Conservation (phyloP, 2,888 invertebrate genomes). For the Operophtera brumata region DNA sequence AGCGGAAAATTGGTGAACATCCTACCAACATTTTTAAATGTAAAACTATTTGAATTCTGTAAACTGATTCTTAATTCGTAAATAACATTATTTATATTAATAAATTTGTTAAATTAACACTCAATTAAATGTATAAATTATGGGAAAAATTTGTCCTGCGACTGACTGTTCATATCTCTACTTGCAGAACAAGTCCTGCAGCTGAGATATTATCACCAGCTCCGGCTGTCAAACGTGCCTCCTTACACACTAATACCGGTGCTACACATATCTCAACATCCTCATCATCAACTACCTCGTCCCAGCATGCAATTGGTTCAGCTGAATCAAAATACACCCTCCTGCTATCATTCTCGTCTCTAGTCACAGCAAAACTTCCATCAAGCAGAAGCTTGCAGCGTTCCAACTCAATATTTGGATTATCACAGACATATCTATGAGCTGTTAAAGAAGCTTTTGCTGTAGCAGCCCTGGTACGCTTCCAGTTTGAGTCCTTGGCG, state of each 20-base stretch:
- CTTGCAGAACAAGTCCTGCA: slow-evolving; percentile 89
- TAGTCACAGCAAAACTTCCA: slow-evolving; percentile 89
- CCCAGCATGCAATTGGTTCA: slow-evolving; percentile 91
- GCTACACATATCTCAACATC: slow-evolving; percentile 88
- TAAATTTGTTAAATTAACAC: no score
- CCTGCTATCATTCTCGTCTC: slow-evolving; percentile 70
- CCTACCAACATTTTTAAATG: no score
- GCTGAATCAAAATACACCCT: slow-evolving; percentile 84
- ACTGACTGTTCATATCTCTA: slow-evolving; percentile 67
- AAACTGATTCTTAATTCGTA: no score
- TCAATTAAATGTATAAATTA: no score
- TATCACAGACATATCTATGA: slow-evolving; percentile 90
- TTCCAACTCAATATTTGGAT: slow-evolving; percentile 76
- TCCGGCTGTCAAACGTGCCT: slow-evolving; percentile 90
- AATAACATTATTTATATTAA: no score
- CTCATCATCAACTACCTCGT: slow-evolving; percentile 79
- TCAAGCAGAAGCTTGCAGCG: slow-evolving; percentile 85
- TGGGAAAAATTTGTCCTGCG: no score
- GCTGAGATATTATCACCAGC: slow-evolving; percentile 94
- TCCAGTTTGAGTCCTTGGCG: slow-evolving; percentile 85
- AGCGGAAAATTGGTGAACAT: no score
- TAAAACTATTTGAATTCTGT: no score
- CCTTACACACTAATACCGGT: slow-evolving; percentile 90
- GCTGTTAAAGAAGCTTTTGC: slow-evolving; percentile 92
- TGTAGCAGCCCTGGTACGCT: slow-evolving; percentile 87